phyloP scores from a whole-genome alignment of 64 coral and sea anemone species.

The Catalaphyllia jardinei region DNA sequence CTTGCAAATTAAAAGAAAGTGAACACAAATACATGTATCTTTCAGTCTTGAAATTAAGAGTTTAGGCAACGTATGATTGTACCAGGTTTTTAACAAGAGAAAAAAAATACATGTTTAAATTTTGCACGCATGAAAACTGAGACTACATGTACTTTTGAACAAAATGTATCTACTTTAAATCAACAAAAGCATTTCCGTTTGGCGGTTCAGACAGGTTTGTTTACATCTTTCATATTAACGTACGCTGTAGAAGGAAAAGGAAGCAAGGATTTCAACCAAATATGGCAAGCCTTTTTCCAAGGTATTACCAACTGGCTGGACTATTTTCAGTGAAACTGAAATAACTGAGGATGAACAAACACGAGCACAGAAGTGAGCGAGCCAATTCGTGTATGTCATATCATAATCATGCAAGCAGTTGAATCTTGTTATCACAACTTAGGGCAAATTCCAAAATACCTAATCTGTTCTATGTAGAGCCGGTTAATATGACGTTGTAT shows the following conservation, averaged over 20 bases:
- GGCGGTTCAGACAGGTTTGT: not conserved
- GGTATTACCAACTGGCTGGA: not conserved
- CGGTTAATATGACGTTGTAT: not conserved
- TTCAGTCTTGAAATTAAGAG: not conserved
- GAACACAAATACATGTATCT: too few species aligned
- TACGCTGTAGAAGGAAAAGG: not conserved
- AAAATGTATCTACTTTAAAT: conserved; percentile 19
- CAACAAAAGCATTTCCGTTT: not conserved
- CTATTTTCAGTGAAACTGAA: not conserved
- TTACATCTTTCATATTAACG: not conserved
- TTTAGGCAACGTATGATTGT: not conserved
- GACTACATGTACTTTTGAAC: not conserved
- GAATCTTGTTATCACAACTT: not conserved
- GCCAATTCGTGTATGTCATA: not conserved
- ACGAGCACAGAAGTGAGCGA: not conserved
- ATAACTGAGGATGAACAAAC: not conserved
- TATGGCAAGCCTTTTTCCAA: not conserved
- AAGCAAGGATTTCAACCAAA: not conserved
- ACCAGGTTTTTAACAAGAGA: not conserved
- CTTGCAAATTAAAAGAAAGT: too few species aligned
- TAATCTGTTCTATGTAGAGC: not conserved
- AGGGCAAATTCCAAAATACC: conserved; percentile 33
- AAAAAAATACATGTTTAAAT: not conserved
- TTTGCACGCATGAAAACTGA: not conserved
- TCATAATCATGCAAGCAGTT: not conserved